phyloP scores from a whole-genome alignment of 2,113 vertebrate species.

The Puffinus mauretanicus region DNA sequence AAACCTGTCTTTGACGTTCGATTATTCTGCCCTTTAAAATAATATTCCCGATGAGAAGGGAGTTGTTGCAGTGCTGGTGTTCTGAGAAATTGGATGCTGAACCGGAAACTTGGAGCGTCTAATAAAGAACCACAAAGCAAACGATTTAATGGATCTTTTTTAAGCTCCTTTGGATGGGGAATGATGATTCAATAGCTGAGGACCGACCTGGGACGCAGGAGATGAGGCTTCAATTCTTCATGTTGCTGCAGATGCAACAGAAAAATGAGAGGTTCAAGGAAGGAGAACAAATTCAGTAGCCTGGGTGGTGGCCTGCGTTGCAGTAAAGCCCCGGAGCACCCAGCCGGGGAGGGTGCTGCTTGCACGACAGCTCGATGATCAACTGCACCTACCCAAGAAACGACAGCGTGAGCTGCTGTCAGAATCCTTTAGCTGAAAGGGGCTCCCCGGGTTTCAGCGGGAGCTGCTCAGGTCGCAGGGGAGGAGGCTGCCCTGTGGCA shows the following conservation, averaged over 20 bases:
- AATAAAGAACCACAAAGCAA: background rate
- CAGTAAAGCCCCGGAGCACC: background rate
- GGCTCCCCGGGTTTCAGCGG: background rate
- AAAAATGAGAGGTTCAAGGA: background rate
- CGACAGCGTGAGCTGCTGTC: background rate
- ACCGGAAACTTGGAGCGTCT: background rate
- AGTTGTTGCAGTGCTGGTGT: background rate
- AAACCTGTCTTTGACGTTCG: background rate
- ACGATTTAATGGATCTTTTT: background rate
- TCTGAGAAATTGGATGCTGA: background rate
- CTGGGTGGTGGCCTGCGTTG: background rate
- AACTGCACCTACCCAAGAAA: background rate
- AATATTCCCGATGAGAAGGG: background rate
- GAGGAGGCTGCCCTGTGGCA: background rate
- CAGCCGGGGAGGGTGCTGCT: background rate
- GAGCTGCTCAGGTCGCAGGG: background rate
- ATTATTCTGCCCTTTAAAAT: background rate
- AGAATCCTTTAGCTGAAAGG: background rate
- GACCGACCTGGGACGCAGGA: background rate
- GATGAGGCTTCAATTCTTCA: background rate
- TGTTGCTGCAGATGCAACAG: background rate
- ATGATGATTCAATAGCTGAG: background rate
- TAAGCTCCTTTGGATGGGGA: background rate
- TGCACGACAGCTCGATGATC: background rate
- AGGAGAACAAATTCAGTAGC: background rate